Evolutionary conservation across 2,797 vertebrate species (phyloP), one percentile per base, ranked within the genome.

Genomic region (Myotis myotis): DNA sequence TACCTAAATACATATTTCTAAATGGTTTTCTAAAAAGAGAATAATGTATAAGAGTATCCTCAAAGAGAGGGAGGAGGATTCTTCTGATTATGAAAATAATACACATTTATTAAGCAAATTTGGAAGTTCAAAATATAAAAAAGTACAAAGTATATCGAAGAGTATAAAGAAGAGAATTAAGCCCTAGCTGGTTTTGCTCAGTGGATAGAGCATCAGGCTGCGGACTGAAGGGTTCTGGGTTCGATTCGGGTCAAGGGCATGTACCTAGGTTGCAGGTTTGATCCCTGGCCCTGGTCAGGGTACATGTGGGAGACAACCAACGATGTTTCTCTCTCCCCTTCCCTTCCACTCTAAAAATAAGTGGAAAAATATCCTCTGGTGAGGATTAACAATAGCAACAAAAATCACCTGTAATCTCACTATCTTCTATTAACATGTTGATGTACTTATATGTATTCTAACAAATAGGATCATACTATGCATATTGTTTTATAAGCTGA

Each of bases 91-190:
- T 92, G 82, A 64, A 90, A 94, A 44, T 75, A 70, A 78, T 64
- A 33, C 22, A 47, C 66, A 20, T 70, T 92, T 92, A 86, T 92
- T 92, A 89, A 89, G 55, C 28, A 85, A 64, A 89, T 82, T 95
- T 89, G 62, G 80, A 94, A 91, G 36, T 88, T 72, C 68, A 66
- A 79, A 49, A 66, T 87, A 66, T 41, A 64, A 51, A 57, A 81
- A 81, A 57, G 33, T 47, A 51, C 66, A 75, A 75, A 55, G 13
- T 41, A 66, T 55, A 57, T 25, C 41, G 66, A 75, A 70, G 62
- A 55, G 13, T 87, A n/a, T 93, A 92, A 90, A 49, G 41, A 72
- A 93, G 28, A 92, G 16, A 81, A 75, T 93, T 78, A 79, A 62
- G 28, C 60, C 28, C 60, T 62, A 30, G 25, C 28, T 62, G 28